A percentile compares a stretch with the other conserved stretches of the same genome.
Conservation (phyloP, 92 coral and sea anemone genomes). For the Umimayanthus kanabou region DNA sequence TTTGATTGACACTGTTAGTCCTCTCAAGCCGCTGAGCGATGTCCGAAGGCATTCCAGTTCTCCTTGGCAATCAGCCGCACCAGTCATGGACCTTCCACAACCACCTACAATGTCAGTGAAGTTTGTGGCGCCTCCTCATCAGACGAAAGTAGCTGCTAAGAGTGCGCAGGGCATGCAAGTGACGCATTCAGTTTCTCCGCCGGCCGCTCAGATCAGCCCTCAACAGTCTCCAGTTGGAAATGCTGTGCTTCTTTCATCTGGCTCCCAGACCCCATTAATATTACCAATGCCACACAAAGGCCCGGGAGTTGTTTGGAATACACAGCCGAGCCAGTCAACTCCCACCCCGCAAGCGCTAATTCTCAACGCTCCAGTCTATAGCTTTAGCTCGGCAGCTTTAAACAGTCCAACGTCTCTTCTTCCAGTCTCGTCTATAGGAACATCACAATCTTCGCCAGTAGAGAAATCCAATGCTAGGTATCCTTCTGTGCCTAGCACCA, state of each 20-base stretch:
- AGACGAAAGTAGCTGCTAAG: background rate
- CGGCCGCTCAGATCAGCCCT: slow-evolving; percentile 12
- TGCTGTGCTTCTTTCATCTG: slow-evolving; percentile 19
- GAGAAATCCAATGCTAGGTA: background rate
- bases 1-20: slow-evolving; percentile 82
- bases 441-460: background rate
- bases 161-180: background rate
- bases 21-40: slow-evolving; percentile 78
- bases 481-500: background rate
- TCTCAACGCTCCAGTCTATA: slow-evolving; percentile 34
- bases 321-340: slow-evolving; percentile 3
- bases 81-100: background rate
- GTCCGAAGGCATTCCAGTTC: slow-evolving; percentile 50
- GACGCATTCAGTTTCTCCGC: background rate
- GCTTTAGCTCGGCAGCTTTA: slow-evolving; percentile 1
- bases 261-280: slow-evolving; percentile 22
- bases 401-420: background rate
- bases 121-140: background rate
- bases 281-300: slow-evolving; percentile 19
- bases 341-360: slow-evolving; percentile 14
- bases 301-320: slow-evolving; percentile 17
- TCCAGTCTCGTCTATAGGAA: slow-evolving; percentile 5
- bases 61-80: slow-evolving; percentile 43
- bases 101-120: background rate
- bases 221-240: background rate